A percentile compares a stretch with the other conserved stretches of the same genome.
Conservation (phyloP, 1,140 invertebrate species). For the Chrysomallon squamiferum region DNA sequence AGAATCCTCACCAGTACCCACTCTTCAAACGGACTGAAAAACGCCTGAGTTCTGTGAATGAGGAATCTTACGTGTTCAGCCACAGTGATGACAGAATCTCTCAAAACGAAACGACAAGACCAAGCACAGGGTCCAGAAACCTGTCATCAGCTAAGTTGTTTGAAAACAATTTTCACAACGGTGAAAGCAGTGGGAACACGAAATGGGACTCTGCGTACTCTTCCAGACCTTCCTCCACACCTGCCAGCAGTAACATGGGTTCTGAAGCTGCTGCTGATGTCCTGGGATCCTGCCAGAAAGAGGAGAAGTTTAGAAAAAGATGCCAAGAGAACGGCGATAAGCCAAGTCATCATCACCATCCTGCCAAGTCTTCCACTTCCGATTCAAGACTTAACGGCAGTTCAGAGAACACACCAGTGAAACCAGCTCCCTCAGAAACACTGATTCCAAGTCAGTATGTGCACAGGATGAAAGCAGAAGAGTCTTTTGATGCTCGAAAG, state of each 20-base stretch:
- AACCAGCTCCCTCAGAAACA: conserved; percentile 8
- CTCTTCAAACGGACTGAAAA: neutral
- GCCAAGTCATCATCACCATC: neutral
- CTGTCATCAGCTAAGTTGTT: conserved; percentile 18
- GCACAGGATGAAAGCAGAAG: conserved; percentile 29
- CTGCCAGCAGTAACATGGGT: neutral
- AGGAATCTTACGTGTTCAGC: neutral
- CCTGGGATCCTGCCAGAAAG: neutral
- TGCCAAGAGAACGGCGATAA: too few relatives aligned
- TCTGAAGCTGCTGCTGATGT: neutral
- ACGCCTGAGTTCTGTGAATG: neutral
- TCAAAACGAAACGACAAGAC: neutral
- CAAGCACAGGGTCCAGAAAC: conserved; percentile 12
- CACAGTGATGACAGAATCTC: neutral
- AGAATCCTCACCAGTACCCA: too few relatives aligned
- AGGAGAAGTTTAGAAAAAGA: neutral
- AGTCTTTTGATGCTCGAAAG: conserved; percentile 50
- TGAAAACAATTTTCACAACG: conserved; percentile 34
- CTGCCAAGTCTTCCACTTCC: neutral
- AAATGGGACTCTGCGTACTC: conserved; percentile 36
- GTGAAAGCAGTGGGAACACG: conserved; percentile 31
- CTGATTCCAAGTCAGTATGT: conserved; percentile 53
- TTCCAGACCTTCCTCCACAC: conserved; percentile 20
- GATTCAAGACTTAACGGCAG: neutral
- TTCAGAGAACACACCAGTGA: neutral